Evolutionary conservation across 2,888 invertebrate species (phyloP).

Genomic region (Apotomis capreana): DNA sequence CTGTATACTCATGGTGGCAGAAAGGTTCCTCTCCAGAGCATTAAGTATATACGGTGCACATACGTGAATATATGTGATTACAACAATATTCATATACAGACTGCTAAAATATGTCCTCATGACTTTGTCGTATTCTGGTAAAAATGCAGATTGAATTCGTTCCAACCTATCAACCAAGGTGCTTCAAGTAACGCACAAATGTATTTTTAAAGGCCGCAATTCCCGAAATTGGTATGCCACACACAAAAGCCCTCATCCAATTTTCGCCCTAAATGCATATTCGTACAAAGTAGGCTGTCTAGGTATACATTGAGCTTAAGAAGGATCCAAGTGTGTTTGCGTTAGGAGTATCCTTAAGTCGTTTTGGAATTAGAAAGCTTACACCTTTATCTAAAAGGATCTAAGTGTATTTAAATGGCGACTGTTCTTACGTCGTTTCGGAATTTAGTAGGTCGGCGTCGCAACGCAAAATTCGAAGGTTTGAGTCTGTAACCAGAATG

Average conservation of each 20-base stretch:
- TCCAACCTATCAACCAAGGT: not conserved
- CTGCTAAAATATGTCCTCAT: too few relatives aligned
- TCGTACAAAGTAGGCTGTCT: constrained; percentile 15
- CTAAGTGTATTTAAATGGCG: not conserved
- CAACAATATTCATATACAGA: too few relatives aligned
- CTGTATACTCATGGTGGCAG: too few relatives aligned
- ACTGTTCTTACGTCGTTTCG: not conserved
- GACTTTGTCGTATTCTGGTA: not conserved
- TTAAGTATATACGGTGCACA: too few relatives aligned
- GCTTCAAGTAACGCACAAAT: not conserved
- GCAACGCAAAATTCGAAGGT: too few relatives aligned
- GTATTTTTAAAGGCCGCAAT: constrained; percentile 4
- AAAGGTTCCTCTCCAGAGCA: too few relatives aligned
- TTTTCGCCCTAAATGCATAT: constrained; percentile 15
- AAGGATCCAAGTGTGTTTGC: not conserved
- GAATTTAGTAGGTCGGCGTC: not conserved
- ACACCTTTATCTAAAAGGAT: not conserved
- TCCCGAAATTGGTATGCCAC: constrained; percentile 8
- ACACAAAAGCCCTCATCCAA: constrained; percentile 14
- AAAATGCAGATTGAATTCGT: not conserved
- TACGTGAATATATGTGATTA: too few relatives aligned
- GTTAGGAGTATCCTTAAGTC: not conserved
- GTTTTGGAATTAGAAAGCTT: not conserved
- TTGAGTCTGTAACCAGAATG: not conserved
- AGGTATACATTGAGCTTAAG: constrained; percentile 9